Base-by-base conservation (phyloP, 2,888 invertebrate genomes). In the Troides aeacus region DNA sequence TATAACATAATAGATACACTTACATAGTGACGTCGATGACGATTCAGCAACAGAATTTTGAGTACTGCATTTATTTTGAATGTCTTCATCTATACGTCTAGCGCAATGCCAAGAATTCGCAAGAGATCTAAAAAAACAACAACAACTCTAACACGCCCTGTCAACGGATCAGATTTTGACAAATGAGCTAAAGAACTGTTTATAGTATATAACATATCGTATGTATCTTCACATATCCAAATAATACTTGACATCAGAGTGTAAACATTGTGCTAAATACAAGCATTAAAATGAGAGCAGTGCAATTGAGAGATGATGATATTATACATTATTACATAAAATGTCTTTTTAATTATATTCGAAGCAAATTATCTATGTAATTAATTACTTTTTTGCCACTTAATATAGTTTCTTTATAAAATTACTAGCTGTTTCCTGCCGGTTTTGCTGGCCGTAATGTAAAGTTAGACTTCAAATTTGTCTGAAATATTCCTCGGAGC, bases 91-190 rank as follows among this genome's bases (percentile, higher is more conserved):
- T 7, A 21, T 8, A 17, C 21, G 21, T 62, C 24, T 57, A 7
- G 61, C 15, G 58, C 46, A 56, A 64, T 84, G 86, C 83, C 86
- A 87, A 86, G 81, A 85, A 78, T 81, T 77, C 61, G 46, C 66
- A 71, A 67, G 50, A 64, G 66, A 66, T 65, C 57, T 46, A 68
- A 76, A 75, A 74, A 79, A 71, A 75, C 76, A 75, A 82, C 80
- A 78, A 76, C 82, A 78, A 72, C 72, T 80, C 75, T 76, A 76
- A 69, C 73, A 77, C 76, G 78, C 75, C 83, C 73, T 76, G 82
- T 85, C 82, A 83, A 73, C 74, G 74, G 74, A 68, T 71, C 67
- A 72, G 70, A 73, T 66, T 73, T 75, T 84, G 82, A 85, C 80
- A 84, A 84, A 85, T 83, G 75, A 80, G 68, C 60, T 71, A 72